Base-by-base conservation (phyloP, 2,113 vertebrate genomes). In the Zosterops japonicus region DNA sequence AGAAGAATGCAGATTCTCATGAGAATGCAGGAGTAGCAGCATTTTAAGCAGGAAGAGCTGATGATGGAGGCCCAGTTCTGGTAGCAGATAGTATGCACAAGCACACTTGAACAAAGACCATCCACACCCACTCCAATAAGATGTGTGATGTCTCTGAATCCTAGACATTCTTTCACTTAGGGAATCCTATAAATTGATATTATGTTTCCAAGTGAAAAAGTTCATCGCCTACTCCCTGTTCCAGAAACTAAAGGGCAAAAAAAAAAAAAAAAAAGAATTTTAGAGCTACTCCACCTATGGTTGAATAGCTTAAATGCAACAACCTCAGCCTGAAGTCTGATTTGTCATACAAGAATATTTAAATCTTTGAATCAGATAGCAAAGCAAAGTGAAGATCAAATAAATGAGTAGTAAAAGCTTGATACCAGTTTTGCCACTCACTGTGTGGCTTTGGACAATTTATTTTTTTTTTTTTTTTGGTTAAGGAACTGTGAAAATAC, bases 381-480 rank as follows among this genome's bases (percentile, higher is more conserved):
- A 68, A 68, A 76, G 42, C 41, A 71, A 92, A 84, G n/a, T 31
- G 69, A 56, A 8, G 36, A 91, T 61, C 49, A 84, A 88, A 74
- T 63, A 63, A 83, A 60, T 52, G 13, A 8, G 3, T 75, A 49
- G 56, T 89, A 63, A 42, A 87, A 76, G 4, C 35, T 28, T 64
- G n/a, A 46, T 80, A 42, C 42, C 21, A 69, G 12, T 41, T 89
- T 92, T 0, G 0, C 27, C 14, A 67, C 53, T 89, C 65, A 41
- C 35, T 86, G 15, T 35, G 33, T 89, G 44, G 7, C 28, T 94
- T 86, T 77, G 31, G 31, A 85, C 29, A 78, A 68, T 77, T 83
- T 89, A 31, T 71, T 93, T 93, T 83, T 35, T 33, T 71, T 93
- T 93, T 83, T 35, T 33, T 24, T 83, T 96, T 92, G 36, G 11